Evolutionary conservation across 2,888 invertebrate genomes (phyloP).

Genomic region (Ephialtes manifestator): DNA sequence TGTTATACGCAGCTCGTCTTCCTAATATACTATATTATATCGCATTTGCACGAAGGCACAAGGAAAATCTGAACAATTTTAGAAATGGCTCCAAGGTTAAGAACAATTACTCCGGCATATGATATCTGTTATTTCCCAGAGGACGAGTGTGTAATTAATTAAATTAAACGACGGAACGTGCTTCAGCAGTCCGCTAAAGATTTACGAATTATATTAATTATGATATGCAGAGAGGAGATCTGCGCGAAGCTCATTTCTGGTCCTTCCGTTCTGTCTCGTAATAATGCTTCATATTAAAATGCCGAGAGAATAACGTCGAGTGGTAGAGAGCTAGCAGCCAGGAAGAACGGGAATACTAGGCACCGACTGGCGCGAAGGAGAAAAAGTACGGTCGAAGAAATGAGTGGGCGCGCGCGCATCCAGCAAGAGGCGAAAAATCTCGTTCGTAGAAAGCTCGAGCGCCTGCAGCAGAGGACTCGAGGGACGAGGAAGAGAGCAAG

Average conservation of each 20-base stretch:
- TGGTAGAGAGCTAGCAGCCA: constrained; percentile 24
- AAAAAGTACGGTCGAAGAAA: constrained; percentile 32
- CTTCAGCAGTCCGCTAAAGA: constrained; percentile 41
- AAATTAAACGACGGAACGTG: constrained; percentile 58
- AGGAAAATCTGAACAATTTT: too few relatives aligned
- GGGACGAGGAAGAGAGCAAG: constrained; percentile 53
- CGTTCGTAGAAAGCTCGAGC: constrained; percentile 61
- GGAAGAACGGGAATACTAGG: constrained; percentile 20
- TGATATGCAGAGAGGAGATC: constrained; percentile 40
- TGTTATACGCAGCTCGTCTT: too few relatives aligned
- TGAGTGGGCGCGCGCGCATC: constrained; percentile 39
- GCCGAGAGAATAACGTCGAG: constrained; percentile 61
- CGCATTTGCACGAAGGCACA: too few relatives aligned
- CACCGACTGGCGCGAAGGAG: constrained; percentile 24
- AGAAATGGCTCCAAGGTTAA: background rate
- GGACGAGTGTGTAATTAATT: constrained; percentile 39
- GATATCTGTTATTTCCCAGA: background rate
- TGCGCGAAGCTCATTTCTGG: constrained; percentile 52
- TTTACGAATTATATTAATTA: constrained; percentile 65
- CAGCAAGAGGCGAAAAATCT: constrained; percentile 58
- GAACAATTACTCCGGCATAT: background rate
- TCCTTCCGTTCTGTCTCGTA: constrained; percentile 49
- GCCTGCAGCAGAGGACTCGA: constrained; percentile 13
- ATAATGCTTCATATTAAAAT: constrained; percentile 67
- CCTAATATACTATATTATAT: too few relatives aligned